Evolutionary conservation across 2,797 vertebrate genomes (phyloP), one percentile per base, ranked within the genome.

Genomic region (Etheostoma perlongum): DNA sequence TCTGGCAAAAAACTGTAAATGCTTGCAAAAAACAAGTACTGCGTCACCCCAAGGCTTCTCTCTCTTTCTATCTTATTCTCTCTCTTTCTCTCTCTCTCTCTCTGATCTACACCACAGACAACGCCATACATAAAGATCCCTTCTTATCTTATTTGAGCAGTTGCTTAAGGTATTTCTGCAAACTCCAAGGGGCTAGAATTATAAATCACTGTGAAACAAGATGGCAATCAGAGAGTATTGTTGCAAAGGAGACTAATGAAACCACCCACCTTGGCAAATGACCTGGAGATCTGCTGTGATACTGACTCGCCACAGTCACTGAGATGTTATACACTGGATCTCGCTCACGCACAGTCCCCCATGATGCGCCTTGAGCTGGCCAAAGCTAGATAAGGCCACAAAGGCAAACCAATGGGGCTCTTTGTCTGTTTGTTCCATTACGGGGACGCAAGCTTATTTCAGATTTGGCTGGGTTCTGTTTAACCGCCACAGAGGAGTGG

Each of bases 141-240:
- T 85, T 77, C 94, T 95, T 95, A 95, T 95, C 94, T 94, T 94
- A 94, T 94, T 94, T 94, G 90, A 94, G 92, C 94, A 94, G 93
- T 92, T 88, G 92, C 87, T 93, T 91, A 92, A 92, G 92, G 93
- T 92, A 95, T 94, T 95, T 95, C 89, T 92, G 91, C 89, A 93
- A 93, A 93, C 90, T 94, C 92, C 74, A 59, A 70, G 74, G 85
- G 65, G 75, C 72, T 52, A 18, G 84, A 91, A 95, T 94, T 93
- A 93, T 93, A 95, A 95, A 95, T 95, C 95, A 95, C 92, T 44
- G 78, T 57, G 90, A 91, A 94, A 93, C 92, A 91, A 94, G 94
- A 94, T 95, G 85, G 92, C 91, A 93, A 95, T 95, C 93, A 85
- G 83, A 36, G 47, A 81, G 91, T 83, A 92, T 92, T 91, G 89